A percentile compares a stretch with the other conserved stretches of the same genome.
Conservation (phyloP, 2,797 vertebrate species). For the Lagorchestes hirsutus region DNA sequence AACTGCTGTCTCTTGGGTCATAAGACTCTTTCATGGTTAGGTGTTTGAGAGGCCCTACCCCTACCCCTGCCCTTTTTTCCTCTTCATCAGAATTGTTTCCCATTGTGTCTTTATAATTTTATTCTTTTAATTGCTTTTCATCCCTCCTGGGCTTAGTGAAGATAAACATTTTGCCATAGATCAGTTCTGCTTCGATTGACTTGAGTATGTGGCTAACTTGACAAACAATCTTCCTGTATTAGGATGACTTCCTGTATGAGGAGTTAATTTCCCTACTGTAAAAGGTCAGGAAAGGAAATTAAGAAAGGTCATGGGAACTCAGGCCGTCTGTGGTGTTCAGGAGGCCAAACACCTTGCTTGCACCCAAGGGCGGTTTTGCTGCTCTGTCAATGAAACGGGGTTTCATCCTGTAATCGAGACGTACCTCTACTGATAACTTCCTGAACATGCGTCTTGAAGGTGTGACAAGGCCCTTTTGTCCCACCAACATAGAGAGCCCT, state of each 20-base stretch:
- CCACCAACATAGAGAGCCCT: neutral
- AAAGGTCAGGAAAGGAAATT: neutral
- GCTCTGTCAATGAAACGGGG: neutral
- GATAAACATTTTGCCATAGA: neutral
- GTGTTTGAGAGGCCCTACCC: neutral
- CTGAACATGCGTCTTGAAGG: neutral
- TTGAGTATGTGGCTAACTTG: neutral
- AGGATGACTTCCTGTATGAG: neutral
- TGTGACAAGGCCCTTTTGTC: neutral
- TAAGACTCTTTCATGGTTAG: neutral
- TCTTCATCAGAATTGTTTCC: neutral
- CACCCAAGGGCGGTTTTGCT: neutral
- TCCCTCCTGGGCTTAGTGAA: neutral
- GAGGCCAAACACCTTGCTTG: neutral
- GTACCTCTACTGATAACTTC: neutral
- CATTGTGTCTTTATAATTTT: neutral
- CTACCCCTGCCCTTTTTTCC: neutral
- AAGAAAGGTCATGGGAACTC: neutral
- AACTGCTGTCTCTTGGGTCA: neutral
- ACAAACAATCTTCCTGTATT: neutral
- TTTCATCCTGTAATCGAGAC: neutral
- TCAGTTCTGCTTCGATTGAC: neutral
- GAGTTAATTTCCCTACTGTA: neutral
- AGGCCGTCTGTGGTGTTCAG: neutral
- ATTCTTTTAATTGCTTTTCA: neutral